Base-by-base conservation (phyloP, 1,140 invertebrate species). In the Chionoecetes opilio region DNA sequence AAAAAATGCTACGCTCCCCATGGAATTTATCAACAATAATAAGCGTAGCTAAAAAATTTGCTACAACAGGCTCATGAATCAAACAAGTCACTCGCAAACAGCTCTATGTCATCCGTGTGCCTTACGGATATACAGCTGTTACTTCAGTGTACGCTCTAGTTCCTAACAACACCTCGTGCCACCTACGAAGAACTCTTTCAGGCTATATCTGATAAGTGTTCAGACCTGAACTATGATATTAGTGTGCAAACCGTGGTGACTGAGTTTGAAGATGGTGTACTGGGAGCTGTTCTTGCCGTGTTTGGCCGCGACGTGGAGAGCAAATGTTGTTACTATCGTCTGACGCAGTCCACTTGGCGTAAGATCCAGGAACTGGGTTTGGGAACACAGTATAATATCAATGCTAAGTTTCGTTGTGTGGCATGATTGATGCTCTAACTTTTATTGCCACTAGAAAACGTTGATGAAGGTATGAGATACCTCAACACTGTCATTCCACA, bases 111-210 rank as follows among this genome's bases (percentile, higher is more conserved):
- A 94, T 96, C 91, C 46, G 41, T 91, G 91, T 95, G 75, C 94
- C 92, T 41, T 96, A 94, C 38, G 89, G 63, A 92, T 91, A 96
- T 91, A 87, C 89, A 41, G 38, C 95, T 88, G 85, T 96, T 82
- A 96, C 96, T 93, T 32, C 93, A 84, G 87, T 96, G 34, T 95
- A 95, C 85, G 63, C 90, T 91, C 82, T 96, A 31, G 3, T 86
- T 75, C 95, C 96, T 91, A 96, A 95, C 88, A 95, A 96, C 91
- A 96, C n/a, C 94, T 86, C 88, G 17, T 41, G 34, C 94, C 35
- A 92, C 37, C 63, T 93, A 93, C 38, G 75, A 93, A 86, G 92
- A 93, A 93, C 92, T 93, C 82, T 93, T 93, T 37, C 92, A 93
- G 41, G 41, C 41, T 46, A 46, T 46, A 46, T 14, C 14, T 46